Percentiles rank a stretch among this genome's conserved stretches.
Conservation (phyloP, 2,888 invertebrate genomes). For the Cantharis rufa region DNA sequence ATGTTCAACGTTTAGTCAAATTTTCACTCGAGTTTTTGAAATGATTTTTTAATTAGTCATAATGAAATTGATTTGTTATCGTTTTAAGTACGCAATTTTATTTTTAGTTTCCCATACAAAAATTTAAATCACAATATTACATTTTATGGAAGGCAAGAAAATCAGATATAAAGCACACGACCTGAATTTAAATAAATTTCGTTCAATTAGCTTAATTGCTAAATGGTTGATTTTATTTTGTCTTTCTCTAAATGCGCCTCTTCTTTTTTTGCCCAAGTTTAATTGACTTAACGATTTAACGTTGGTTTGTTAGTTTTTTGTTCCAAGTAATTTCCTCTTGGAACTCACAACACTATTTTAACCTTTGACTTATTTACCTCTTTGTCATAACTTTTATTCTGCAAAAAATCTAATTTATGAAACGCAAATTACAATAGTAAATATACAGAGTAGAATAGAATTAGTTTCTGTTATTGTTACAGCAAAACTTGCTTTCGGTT, state of each 20-base stretch:
- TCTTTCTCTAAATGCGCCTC: conserved; percentile 24
- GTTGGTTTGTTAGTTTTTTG: conserved; percentile 26
- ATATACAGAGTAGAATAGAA: not conserved
- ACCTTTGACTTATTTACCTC: conserved; percentile 24
- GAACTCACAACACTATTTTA: conserved; percentile 21
- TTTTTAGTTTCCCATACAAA: not conserved
- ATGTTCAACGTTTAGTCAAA: conserved; percentile 27
- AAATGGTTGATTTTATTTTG: conserved; percentile 30
- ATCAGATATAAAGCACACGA: conserved; percentile 15
- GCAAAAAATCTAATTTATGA: not conserved
- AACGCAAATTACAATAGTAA: not conserved
- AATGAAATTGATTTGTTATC: conserved; percentile 12
- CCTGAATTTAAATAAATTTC: conserved; percentile 27
- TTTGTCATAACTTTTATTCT: conserved; percentile 3
- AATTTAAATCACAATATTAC: not conserved
- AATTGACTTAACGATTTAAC: conserved; percentile 29
- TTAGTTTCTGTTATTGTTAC: not conserved
- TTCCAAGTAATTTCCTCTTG: conserved; percentile 19
- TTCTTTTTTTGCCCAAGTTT: conserved; percentile 26
- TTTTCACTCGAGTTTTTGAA: conserved; percentile 17
- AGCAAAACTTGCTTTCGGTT: not conserved
- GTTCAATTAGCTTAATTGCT: conserved; percentile 28
- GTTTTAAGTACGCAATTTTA: not conserved
- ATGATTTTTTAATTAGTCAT: conserved; percentile 11
- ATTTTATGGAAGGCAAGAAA: not conserved